Conservation (phyloP, 2,888 invertebrate genomes). For the Calameuta idolon region DNA sequence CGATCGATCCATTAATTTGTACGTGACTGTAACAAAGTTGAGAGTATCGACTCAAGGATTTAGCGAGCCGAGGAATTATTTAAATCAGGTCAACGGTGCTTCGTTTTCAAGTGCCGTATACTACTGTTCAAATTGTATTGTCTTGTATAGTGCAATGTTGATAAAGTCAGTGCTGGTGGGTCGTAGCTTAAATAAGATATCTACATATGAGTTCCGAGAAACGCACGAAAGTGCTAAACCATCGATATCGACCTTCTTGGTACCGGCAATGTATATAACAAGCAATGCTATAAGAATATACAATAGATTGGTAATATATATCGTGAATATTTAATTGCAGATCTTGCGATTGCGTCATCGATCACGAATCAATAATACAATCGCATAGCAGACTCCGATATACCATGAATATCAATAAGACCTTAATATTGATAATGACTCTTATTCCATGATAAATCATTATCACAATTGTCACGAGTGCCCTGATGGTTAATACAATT, state of each 20-base stretch:
- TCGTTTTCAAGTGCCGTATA: not conserved
- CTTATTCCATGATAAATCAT: not conserved
- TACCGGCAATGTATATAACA: not conserved
- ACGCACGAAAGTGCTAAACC: not conserved
- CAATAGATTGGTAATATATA: not conserved
- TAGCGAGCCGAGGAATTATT: not conserved
- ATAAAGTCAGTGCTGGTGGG: not conserved
- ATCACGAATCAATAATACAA: constrained; percentile 15
- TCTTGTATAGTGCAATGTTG: not conserved
- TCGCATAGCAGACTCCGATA: not conserved
- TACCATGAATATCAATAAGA: not conserved
- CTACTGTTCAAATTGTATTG: not conserved
- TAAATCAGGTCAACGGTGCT: not conserved
- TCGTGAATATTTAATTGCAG: constrained; percentile 19
- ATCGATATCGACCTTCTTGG: not conserved
- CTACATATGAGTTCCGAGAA: not conserved
- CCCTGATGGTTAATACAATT: not conserved
- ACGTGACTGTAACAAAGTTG: not conserved
- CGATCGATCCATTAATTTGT: not conserved
- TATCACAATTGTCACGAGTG: not conserved
- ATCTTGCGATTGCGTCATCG: constrained; percentile 25
- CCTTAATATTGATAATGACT: not conserved
- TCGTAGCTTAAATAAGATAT: not conserved
- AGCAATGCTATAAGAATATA: not conserved
- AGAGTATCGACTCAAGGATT: not conserved